Evolutionary conservation across 2,797 vertebrate species (phyloP).

Genomic region (Nyctibius grandis): DNA sequence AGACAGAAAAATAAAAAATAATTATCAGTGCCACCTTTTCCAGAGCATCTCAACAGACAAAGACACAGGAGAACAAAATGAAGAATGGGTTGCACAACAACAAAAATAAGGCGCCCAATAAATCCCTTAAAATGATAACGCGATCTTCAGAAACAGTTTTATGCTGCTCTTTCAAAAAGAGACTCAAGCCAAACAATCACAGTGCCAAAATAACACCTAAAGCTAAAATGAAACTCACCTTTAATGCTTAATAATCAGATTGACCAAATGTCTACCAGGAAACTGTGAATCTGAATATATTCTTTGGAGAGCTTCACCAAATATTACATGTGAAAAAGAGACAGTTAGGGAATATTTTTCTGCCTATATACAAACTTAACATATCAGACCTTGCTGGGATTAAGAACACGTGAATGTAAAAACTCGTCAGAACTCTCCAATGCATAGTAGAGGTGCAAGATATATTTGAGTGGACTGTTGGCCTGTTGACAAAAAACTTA

Average conservation of each 20-base stretch:
- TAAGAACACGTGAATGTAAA: not conserved
- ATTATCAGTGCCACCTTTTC: not conserved
- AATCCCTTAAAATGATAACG: not conserved
- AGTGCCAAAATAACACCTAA: not conserved
- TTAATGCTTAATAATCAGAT: not conserved
- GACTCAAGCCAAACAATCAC: not conserved
- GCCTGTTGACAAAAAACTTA: not conserved
- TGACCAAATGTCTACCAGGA: not conserved
- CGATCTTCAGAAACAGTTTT: not conserved
- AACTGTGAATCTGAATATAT: not conserved
- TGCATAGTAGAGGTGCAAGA: not conserved
- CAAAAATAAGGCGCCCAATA: not conserved
- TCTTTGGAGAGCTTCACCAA: not conserved
- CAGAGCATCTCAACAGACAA: not conserved
- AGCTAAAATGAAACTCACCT: not conserved
- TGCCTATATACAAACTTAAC: not conserved
- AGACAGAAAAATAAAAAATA: constrained; percentile 29
- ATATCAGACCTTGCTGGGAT: not conserved
- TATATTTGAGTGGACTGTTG: not conserved
- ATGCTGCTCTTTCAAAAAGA: not conserved
- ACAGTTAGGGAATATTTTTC: not conserved
- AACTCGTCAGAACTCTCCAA: not conserved
- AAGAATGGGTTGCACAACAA: not conserved
- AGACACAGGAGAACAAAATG: not conserved
- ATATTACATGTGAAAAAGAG: not conserved